These are phyloP conservation scores for Mus minutoides DNA, from an alignment of 2,797 vertebrate genomes.

Conservation along the genomic window DNA sequence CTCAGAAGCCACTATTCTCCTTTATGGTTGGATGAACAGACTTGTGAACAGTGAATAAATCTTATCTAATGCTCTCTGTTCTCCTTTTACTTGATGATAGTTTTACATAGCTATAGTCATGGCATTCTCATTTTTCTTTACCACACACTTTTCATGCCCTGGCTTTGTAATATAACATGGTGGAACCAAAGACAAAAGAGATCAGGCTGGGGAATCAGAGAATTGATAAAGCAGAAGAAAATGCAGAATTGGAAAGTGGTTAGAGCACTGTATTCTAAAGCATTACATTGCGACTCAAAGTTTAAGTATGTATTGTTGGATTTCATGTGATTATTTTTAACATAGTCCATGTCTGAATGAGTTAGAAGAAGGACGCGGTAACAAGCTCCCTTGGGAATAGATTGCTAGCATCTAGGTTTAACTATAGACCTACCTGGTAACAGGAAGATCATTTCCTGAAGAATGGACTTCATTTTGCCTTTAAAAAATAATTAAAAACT, in stretches of 20 bases:
- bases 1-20: background rate
- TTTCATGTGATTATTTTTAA: slow-evolving; percentile 41
- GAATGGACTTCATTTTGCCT: background rate
- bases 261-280: background rate
- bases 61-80: background rate
- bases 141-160: background rate
- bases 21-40: background rate
- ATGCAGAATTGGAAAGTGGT: background rate
- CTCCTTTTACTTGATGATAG: background rate
- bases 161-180: background rate
- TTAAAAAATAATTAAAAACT: background rate
- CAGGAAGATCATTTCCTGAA: background rate
- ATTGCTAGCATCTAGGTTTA: slow-evolving; percentile 2
- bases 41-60: slow-evolving; percentile 35
- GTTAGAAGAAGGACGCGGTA: background rate
- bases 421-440: background rate
- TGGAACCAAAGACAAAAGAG: background rate
- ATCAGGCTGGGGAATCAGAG: background rate
- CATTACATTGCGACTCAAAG: background rate
- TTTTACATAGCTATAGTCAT: background rate
- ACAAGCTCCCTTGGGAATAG: background rate
- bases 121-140: background rate
- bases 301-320: background rate
- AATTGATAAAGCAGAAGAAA: slow-evolving; percentile 24
- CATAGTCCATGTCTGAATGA: background rate